These are phyloP conservation scores for Ophion costatus DNA, from an alignment of 2,888 invertebrate species.

Conservation along the genomic window DNA sequence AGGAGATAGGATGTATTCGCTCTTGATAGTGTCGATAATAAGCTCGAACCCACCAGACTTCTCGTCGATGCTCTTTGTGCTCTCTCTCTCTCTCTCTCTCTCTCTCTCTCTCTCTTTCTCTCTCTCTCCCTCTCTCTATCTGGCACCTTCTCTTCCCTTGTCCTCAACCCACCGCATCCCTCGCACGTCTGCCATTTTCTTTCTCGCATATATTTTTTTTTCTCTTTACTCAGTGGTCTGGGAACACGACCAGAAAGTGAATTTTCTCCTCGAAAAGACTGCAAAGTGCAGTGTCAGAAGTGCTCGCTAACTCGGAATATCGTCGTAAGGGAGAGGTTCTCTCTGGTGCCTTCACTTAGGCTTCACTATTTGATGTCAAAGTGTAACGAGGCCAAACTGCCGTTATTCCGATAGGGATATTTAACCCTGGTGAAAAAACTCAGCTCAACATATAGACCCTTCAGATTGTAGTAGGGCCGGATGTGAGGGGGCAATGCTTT, in stretches of 20 bases:
- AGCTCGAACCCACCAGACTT: slow-evolving; percentile 45
- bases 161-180: slow-evolving; percentile 27
- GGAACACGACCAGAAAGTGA: slow-evolving; percentile 73
- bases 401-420: slow-evolving; percentile 14
- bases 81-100: not conserved
- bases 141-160: not conserved
- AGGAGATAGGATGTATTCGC: slow-evolving; percentile 23
- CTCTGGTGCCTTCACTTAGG: slow-evolving; percentile 9
- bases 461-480: not conserved
- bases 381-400: slow-evolving; percentile 22
- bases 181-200: slow-evolving; percentile 34
- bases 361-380: slow-evolving; percentile 9
- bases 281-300: slow-evolving; percentile 76
- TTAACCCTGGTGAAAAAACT: not conserved
- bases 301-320: slow-evolving; percentile 73
- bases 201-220: slow-evolving; percentile 20
- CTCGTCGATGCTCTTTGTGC: slow-evolving; percentile 52
- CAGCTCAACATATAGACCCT: not conserved
- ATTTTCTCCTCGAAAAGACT: slow-evolving; percentile 73
- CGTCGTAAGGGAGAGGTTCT: slow-evolving; percentile 24
- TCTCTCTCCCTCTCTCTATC: not conserved
- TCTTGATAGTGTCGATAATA: slow-evolving; percentile 56
- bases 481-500: not conserved
- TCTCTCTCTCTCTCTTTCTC: not conserved
- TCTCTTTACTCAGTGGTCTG: slow-evolving; percentile 29